Evolutionary conservation across 2,888 invertebrate species (phyloP).

Genomic region (Drosophila phalerata): DNA sequence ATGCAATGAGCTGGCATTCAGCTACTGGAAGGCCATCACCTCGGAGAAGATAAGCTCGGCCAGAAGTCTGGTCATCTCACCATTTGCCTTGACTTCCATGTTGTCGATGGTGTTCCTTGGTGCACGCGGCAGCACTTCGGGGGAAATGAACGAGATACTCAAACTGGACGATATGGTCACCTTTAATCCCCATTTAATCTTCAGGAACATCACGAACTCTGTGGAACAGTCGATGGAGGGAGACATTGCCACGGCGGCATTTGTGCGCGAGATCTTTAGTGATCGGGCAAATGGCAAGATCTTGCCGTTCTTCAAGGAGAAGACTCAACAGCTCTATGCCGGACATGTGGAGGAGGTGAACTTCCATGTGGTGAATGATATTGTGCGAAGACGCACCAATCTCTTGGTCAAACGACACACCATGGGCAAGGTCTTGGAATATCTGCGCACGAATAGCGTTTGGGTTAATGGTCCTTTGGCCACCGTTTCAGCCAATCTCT

Average conservation of each 20-base stretch:
- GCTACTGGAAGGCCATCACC: conserved; percentile 91
- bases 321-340: conserved; percentile 94
- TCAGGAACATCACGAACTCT: conserved; percentile 94
- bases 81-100: conserved; percentile 93
- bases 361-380: conserved; percentile 92
- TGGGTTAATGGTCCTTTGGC: conserved; percentile 91
- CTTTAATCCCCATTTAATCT: conserved; percentile 94
- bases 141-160: conserved; percentile 95
- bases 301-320: conserved; percentile 94
- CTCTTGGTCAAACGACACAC: conserved; percentile 92
- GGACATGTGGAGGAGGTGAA: conserved; percentile 94
- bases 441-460: conserved; percentile 90
- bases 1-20: conserved; percentile 94
- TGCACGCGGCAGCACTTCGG: conserved; percentile 94
- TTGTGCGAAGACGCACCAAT: conserved; percentile 93
- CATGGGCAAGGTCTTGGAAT: conserved; percentile 91
- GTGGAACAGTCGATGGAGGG: conserved; percentile 89
- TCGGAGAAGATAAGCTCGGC: conserved; percentile 90
- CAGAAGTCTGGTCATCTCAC: conserved; percentile 92
- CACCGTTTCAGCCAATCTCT: conserved; percentile 93
- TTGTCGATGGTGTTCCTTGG: conserved; percentile 96
- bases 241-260: conserved; percentile 92
- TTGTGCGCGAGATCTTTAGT: conserved; percentile 93
- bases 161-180: conserved; percentile 95
- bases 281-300: conserved; percentile 93